Conservation (phyloP, 2,797 vertebrate species). For the Sebastes minor region DNA sequence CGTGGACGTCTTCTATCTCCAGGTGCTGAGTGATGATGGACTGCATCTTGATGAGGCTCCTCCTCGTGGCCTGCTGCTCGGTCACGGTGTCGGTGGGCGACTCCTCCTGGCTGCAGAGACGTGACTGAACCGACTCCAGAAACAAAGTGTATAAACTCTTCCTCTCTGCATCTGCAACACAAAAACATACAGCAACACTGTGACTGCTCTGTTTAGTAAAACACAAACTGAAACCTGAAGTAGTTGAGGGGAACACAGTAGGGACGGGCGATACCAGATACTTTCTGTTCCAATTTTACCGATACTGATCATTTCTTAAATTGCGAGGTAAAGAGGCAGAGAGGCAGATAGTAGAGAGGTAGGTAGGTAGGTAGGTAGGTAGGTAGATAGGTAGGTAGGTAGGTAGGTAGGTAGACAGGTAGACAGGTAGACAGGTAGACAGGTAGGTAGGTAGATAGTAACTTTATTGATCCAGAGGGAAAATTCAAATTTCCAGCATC, state of each 20-base stretch:
- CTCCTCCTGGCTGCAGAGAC: conserved; percentile 89
- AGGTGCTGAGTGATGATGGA: conserved; percentile 91
- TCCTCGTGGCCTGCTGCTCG: conserved; percentile 88
- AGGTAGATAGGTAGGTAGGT: too few relatives aligned
- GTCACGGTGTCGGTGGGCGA: conserved; percentile 79
- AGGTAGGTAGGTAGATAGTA: too few relatives aligned
- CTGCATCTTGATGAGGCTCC: conserved; percentile 94
- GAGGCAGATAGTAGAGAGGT: too few relatives aligned
- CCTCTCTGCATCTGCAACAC: conserved; percentile 89
- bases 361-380: too few relatives aligned
- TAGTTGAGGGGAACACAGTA: background rate
- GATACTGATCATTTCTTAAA: too few relatives aligned
- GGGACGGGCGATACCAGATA: too few relatives aligned
- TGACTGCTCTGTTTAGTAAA: background rate
- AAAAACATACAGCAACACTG: background rate
- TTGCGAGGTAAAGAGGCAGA: too few relatives aligned
- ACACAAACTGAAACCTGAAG: background rate
- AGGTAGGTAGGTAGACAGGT: too few relatives aligned
- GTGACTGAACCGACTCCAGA: conserved; percentile 93
- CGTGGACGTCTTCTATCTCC: conserved; percentile 89
- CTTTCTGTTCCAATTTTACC: too few relatives aligned
- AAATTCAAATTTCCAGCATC: too few relatives aligned
- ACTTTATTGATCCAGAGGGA: too few relatives aligned
- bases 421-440: too few relatives aligned
- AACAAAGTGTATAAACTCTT: conserved; percentile 95